These are phyloP conservation scores for Bombus cullumanus DNA, from an alignment of 1,140 invertebrate species.

Conservation along the genomic window DNA sequence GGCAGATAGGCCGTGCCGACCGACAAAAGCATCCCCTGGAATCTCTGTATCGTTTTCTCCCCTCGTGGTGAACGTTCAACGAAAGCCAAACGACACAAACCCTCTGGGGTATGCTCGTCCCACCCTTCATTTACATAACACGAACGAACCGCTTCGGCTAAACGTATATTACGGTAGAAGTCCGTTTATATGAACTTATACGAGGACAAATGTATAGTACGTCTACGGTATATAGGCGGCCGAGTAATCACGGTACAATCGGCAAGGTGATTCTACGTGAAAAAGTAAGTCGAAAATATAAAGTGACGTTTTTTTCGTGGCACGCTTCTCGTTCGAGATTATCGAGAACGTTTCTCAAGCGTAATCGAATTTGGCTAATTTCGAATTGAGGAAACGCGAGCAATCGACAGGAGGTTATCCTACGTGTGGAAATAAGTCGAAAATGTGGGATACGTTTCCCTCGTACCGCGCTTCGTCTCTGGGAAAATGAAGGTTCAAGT, in stretches of 20 bases:
- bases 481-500: neutral
- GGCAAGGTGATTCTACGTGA: neutral
- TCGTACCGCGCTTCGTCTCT: neutral
- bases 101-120: too few species aligned
- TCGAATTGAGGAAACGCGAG: too few species aligned
- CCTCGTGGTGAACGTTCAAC: neutral
- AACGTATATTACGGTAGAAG: neutral
- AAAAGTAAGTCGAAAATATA: neutral
- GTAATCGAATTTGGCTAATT: too few species aligned
- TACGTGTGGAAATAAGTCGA: neutral
- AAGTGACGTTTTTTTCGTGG: too few species aligned
- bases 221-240: too few species aligned
- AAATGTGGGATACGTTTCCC: neutral
- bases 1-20: constrained; percentile 9
- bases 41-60: neutral
- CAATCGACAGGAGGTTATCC: neutral
- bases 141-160: neutral
- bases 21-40: constrained; percentile 40
- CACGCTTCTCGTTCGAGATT: too few species aligned
- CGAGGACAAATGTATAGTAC: neutral
- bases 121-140: constrained; percentile 18
- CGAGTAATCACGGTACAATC: too few species aligned
- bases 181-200: neutral
- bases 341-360: neutral
- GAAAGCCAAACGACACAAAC: constrained; percentile 1